phyloP scores from a whole-genome alignment of 2,888 invertebrate genomes.

The Thera obeliscata region DNA sequence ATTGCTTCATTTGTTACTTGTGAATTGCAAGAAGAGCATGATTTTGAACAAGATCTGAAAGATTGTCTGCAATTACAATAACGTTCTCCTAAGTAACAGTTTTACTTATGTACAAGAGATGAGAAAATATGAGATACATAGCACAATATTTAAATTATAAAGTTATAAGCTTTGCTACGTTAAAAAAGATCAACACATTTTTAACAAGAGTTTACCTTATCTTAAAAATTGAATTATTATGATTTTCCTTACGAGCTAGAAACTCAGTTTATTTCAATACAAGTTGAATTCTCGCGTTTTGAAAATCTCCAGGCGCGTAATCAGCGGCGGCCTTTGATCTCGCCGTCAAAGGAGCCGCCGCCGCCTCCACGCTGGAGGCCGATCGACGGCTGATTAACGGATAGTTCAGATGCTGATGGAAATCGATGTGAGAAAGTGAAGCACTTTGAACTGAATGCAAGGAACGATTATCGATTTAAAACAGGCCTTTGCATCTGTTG shows the following conservation, averaged over 20 bases:
- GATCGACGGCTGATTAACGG: constrained; percentile 42
- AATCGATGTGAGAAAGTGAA: constrained; percentile 24
- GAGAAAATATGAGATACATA: too few species aligned
- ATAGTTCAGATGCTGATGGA: constrained; percentile 34
- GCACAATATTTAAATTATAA: too few species aligned
- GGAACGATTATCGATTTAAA: background rate
- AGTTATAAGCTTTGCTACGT: too few species aligned
- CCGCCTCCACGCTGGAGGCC: constrained; percentile 21
- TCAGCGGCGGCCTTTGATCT: constrained; percentile 43
- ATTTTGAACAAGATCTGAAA: too few species aligned
- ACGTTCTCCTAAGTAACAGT: too few species aligned
- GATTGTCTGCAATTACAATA: too few species aligned
- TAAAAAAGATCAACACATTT: too few species aligned
- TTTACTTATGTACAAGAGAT: too few species aligned
- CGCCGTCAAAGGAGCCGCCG: constrained; percentile 39
- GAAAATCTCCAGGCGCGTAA: constrained; percentile 42
- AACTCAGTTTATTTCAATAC: constrained; percentile 5
- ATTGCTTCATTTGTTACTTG: too few species aligned
- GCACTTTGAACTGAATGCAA: background rate
- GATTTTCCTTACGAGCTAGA: background rate
- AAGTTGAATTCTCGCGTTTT: constrained; percentile 22
- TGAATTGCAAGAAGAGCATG: too few species aligned
- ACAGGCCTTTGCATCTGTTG: background rate
- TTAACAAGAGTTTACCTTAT: too few species aligned
- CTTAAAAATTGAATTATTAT: too few species aligned